Conservation (phyloP, 2,113 vertebrate genomes). For the Bufo bufo region DNA sequence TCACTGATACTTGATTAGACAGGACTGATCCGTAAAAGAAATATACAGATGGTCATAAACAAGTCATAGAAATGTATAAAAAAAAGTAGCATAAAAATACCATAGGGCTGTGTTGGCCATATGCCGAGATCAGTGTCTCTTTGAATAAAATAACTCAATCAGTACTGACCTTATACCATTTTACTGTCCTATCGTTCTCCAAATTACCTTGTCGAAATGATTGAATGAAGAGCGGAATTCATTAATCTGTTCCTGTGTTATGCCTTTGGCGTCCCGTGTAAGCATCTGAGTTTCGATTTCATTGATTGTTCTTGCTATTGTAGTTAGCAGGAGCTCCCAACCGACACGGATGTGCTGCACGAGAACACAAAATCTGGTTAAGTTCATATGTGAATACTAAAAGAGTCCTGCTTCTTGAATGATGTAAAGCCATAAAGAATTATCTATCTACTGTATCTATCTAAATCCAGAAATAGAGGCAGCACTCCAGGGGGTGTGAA, state of each 20-base stretch:
- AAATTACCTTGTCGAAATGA: slow-evolving; percentile 94
- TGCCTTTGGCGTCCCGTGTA: slow-evolving; percentile 95
- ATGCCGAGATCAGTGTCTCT: not conserved
- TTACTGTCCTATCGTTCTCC: not conserved
- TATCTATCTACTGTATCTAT: too few relatives aligned
- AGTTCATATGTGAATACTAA: not conserved
- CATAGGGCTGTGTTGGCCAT: not conserved
- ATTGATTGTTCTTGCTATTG: slow-evolving; percentile 95
- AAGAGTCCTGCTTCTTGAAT: too few relatives aligned
- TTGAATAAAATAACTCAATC: not conserved
- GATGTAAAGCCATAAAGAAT: too few relatives aligned
- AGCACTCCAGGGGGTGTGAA: too few relatives aligned
- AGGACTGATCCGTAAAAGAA: not conserved
- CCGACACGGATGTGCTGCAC: slow-evolving; percentile 93
- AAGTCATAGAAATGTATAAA: not conserved
- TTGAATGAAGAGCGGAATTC: slow-evolving; percentile 98
- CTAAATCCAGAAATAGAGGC: too few relatives aligned
- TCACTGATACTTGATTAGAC: not conserved
- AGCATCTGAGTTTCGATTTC: slow-evolving; percentile 98
- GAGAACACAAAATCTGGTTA: slow-evolving; percentile 16
- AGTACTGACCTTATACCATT: not conserved
- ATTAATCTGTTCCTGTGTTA: slow-evolving; percentile 98
- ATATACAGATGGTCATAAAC: not conserved
- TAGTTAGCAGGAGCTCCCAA: slow-evolving; percentile 95
- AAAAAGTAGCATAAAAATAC: not conserved